Conservation (phyloP, 1,140 invertebrate species). For the Nautilus pompilius region DNA sequence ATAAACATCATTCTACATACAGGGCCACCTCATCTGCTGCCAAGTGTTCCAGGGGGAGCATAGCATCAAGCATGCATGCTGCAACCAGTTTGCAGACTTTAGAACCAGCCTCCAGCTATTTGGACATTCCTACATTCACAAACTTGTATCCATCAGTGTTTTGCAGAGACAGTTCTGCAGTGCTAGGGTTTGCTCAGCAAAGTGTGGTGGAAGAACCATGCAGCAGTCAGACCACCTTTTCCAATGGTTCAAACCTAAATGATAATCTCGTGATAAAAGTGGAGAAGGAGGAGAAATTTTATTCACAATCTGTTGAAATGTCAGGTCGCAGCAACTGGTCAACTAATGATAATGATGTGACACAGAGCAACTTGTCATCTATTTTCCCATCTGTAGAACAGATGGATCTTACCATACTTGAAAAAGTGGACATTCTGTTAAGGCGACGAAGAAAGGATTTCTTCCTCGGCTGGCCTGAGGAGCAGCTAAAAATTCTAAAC, state of each 20-base stretch:
- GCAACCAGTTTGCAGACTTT: background rate
- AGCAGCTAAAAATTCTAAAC: background rate
- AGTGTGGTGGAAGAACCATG: background rate
- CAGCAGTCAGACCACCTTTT: background rate
- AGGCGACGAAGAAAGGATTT: background rate
- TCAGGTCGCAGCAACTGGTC: background rate
- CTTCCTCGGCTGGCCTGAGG: slow-evolving; percentile 3
- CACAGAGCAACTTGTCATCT: background rate
- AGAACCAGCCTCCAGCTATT: background rate
- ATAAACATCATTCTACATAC: background rate
- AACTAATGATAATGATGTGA: background rate
- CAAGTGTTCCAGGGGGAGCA: background rate
- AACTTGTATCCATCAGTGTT: background rate
- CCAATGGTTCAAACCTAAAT: background rate
- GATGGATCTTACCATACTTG: background rate
- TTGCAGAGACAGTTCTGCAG: background rate
- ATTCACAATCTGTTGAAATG: background rate
- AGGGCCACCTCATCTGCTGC: too few species aligned
- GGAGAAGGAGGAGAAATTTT: background rate
- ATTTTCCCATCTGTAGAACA: slow-evolving; percentile 2
- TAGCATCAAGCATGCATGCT: background rate
- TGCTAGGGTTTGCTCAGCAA: background rate
- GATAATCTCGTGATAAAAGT: background rate
- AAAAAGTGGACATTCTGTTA: slow-evolving; percentile 1
- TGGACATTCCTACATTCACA: background rate